Evolutionary conservation across 2,113 vertebrate genomes (phyloP), one percentile per base, ranked within the genome.

Genomic region (Chloropsis hardwickii): DNA sequence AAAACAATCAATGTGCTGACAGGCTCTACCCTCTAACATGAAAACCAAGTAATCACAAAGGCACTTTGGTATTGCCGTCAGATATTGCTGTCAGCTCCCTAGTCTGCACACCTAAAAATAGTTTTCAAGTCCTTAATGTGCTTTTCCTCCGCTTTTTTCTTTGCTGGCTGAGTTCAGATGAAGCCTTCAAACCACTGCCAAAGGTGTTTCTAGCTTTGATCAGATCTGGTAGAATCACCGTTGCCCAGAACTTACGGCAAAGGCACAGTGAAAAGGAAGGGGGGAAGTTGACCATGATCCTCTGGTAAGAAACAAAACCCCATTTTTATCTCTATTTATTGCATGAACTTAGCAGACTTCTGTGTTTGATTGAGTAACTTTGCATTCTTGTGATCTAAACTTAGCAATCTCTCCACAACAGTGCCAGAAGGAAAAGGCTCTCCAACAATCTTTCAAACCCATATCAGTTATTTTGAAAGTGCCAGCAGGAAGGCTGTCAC

Each of bases 1-100:
- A 95, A 93, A 97, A 82, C 73, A 94, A 95, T 90, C 86, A 91
- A 33, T 3, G 65, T 94, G 93, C 81, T 94, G 86, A 95, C 94
- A 92, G 88, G 29, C 37, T 81, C 72, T 83, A 81, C 73, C 27
- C 50, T 85, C 64, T 58, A 37, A 81, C 65, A 64, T 65, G 69
- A 81, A 91, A 94, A 86, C 29, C 44, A 90, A 92, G 62, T 47
- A 81, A 85, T 84, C 77, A 67, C 65, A 92, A 88, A 90, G 91
- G 77, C 40, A 61, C 72, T 94, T 90, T 51, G 69, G 53, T 88
- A 71, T 67, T 88, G 82, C 67, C 6, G 0, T 93, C 62, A 77
- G 64, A 88, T 92, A 86, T 45, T 88, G 72, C 79, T 33, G 1
- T 92, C 76, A 71, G 60, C 65, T 95, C 80, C 53, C 51, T 58